These are phyloP conservation scores for Mobula birostris DNA, from an alignment of 2,113 vertebrate genomes.

Conservation along the genomic window DNA sequence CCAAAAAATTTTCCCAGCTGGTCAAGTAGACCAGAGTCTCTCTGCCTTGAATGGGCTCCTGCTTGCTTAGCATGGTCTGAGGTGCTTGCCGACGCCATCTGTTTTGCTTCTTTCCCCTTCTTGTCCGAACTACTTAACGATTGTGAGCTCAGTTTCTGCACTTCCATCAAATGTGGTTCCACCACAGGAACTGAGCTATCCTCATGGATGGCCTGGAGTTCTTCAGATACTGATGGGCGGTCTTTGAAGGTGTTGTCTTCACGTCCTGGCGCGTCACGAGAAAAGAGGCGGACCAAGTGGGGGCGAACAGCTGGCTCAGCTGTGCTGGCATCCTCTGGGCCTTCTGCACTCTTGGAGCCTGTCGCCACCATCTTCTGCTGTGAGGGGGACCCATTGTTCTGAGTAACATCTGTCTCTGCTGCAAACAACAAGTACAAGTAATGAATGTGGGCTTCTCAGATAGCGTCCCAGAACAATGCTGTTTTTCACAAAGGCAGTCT, in stretches of 20 bases:
- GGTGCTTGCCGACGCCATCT: constrained; percentile 85
- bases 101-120: constrained; percentile 60
- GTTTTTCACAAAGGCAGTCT: constrained; percentile 54
- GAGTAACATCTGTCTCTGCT: constrained; percentile 85
- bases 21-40: constrained; percentile 84
- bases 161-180: constrained; percentile 73
- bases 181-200: constrained; percentile 75
- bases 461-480: constrained; percentile 66
- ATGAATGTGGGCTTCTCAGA: constrained; percentile 74
- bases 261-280: constrained; percentile 96
- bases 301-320: constrained; percentile 82
- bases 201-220: constrained; percentile 95
- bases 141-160: constrained; percentile 73
- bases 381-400: constrained; percentile 87
- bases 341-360: constrained; percentile 79
- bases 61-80: constrained; percentile 73
- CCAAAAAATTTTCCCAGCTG: constrained; percentile 95
- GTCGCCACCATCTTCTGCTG: constrained; percentile 83
- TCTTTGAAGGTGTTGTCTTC: constrained; percentile 99
- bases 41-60: constrained; percentile 70
- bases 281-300: constrained; percentile 98
- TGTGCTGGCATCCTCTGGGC: constrained; percentile 75
- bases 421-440: constrained; percentile 86
- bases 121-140: constrained; percentile 25
- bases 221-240: constrained; percentile 93